Conservation (phyloP, 1,140 invertebrate species). For the Drosophila sechellia region DNA sequence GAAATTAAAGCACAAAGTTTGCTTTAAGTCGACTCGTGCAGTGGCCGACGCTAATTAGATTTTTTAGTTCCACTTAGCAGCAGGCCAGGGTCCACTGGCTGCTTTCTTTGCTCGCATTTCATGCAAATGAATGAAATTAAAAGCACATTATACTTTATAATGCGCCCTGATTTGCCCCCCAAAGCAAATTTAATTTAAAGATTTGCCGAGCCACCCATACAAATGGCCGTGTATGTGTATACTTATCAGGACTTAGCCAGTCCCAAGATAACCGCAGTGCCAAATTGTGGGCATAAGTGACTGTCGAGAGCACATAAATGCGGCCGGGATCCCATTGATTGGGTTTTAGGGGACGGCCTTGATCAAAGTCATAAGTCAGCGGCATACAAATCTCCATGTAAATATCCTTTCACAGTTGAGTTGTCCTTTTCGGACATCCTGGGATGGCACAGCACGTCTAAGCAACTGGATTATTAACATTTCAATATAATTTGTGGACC, state of each 20-base stretch:
- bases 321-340: conserved; percentile 43
- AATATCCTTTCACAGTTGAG: conserved; percentile 78
- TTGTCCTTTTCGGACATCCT: conserved; percentile 69
- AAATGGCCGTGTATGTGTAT: conserved; percentile 14
- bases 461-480: conserved; percentile 83
- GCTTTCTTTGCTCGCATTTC: conserved; percentile 9
- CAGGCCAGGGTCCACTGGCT: conserved; percentile 13
- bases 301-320: conserved; percentile 69
- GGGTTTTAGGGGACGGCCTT: conserved; percentile 16
- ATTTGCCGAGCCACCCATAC: conserved; percentile 51
- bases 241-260: conserved; percentile 34
- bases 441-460: conserved; percentile 63
- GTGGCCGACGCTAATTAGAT: conserved; percentile 74
- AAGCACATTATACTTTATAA: conserved; percentile 83
- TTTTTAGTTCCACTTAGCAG: conserved; percentile 70
- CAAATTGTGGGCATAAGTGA: conserved; percentile 82
- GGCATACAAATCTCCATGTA: conserved; percentile 76
- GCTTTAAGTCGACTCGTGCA: conserved; percentile 65
- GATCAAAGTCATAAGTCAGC: conserved; percentile 83
- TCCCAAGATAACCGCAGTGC: conserved; percentile 68
- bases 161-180: conserved; percentile 71
- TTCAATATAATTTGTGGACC: conserved; percentile 79
- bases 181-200: conserved; percentile 74
- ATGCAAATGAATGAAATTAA: conserved; percentile 84
- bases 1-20: conserved; percentile 79